Evolutionary conservation across 2,888 invertebrate species (phyloP), one percentile per base, ranked within the genome.

Genomic region (Aspidiotus destructor): DNA sequence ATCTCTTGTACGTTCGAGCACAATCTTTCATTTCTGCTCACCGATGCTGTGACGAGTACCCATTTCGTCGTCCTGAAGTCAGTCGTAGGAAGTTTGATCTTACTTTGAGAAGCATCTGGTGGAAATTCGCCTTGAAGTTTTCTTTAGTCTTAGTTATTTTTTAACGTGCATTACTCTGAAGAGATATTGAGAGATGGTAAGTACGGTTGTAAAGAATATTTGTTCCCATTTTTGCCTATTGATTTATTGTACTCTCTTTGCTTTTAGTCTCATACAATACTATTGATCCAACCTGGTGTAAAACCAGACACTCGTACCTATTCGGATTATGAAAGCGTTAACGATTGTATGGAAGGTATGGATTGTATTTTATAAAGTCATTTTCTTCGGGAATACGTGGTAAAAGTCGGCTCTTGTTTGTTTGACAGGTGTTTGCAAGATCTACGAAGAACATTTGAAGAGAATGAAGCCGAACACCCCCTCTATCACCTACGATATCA

Each of bases 381-480:
- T 17, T 58, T 28, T 28, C 10, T 6, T 54, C 55, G 17, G 6
- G 40, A 58, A n/a, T 48, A 52, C n/a, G 44, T 48, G 7, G 69
- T 48, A 69, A 52, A 17, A 41, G 15, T 42, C 13, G 10, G 52
- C 2, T 10, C 42, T 57, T 57, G 6, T 60, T 60, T 16, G 40
- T 68, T 44, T 17, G 11, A 10, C 75, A 85, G 86, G 86, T 48
- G 95, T 99, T 11, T 99, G 99, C 78, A 97, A 97, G 80, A 98
- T 99, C 72, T 99, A 95, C 76, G 99, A 99, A 76, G 98, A 99
- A 76, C 98, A 99, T 78, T 79, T 99, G 73, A 99, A 99, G 77
- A 83, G 92, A 70, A 84, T 91, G 75, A 96, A 98, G 77, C 98
- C 99, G 0, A 89, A 93, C 76, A 92, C 92, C 15, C 93, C 95